Evolutionary conservation across 1,140 invertebrate genomes (phyloP), one percentile per base, ranked within the genome.

Genomic region (Caenorhabditis brenneri): DNA sequence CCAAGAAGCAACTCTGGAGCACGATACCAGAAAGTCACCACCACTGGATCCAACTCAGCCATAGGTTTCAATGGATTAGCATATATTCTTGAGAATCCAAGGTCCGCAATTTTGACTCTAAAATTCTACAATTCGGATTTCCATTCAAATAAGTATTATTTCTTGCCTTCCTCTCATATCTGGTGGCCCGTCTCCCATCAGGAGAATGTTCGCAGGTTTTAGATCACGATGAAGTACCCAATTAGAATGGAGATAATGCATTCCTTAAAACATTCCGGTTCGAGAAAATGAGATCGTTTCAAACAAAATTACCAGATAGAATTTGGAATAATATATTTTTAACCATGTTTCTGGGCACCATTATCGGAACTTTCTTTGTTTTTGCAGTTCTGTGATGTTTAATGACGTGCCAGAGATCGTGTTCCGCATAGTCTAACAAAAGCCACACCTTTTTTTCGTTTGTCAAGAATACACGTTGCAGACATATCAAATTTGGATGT

Each of bases 381-480:
- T 99, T 99, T 0, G 97, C 97, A 81, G 96, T 96, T 91, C 98
- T 93, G 91, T 99, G 97, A 92, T 96, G 99, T 92, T 99, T 99
- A 65, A 99, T 99, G 46, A 99, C 99, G 91, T 99, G 98, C 97
- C 98, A 99, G 31, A 99, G 91, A 93, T 99, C 98, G 93, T 99
- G 97, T 92, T 99, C 98, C 5, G 97, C 97, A 93, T 97, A 99
- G 91, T 99, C 97, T 93, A 99, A 98, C 36, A 99, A 92, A 29
- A 99, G 92, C 95, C 97, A 99, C 3, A 90, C 89, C 49, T 85
- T 85, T 27, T 65, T 81, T 15, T 85, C 84, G 24, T 60, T 79
- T 3, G 97, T 99, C 12, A 99, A 93, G 91, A 99, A 99, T 0
- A 99, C 97, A 87, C 96, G 93, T 88, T 98, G 97, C 39, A 99